Evolutionary conservation across 2,113 vertebrate species (phyloP), one percentile per base, ranked within the genome.

Genomic region (Notothenia coriiceps): DNA sequence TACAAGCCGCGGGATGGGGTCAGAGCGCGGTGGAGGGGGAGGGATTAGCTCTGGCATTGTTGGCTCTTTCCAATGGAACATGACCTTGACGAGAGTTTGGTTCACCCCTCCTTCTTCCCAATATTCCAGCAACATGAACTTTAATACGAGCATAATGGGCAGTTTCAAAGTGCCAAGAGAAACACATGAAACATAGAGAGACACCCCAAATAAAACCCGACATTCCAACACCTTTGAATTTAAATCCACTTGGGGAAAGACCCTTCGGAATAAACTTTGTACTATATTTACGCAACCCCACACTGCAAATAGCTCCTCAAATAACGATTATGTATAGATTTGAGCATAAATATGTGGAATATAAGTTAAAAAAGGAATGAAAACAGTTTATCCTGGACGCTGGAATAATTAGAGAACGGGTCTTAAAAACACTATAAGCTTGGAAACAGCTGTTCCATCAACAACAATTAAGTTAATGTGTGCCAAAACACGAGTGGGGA

Each of bases 21-120:
- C 92, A 92, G 89, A 92, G 80, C 80, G 57, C 69, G 89, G 89
- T 90, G 84, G 92, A 89, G 89, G 89, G 88, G 86, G 89, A 87
- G 82, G 94, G 94, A 94, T 95, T 95, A 95, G 87, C 81, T 8
- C 65, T 64, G 85, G 89, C 90, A 94, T 95, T 95, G 93, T 95
- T 90, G 93, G 88, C 86, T 80, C 81, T 89, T 91, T 91, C 89
- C 85, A 88, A 77, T 86, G 84, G 92, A 93, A 94, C 93, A 91
- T 94, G 95, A 95, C 95, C 94, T 95, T 95, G 93, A 95, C 79
- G 70, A 89, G 94, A 94, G 92, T 93, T 94, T 92, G 84, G 84
- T 88, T 87, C 79, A 47, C 64, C 80, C 74, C 47, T 46, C 18
- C 57, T 60, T 73, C 84, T 57, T 76, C 76, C 85, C 82, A 74